Percentiles rank a stretch among this genome's conserved stretches.
These are phyloP conservation scores for Cabera pusaria DNA, from an alignment of 2,888 invertebrate genomes.

Conservation along the genomic window DNA sequence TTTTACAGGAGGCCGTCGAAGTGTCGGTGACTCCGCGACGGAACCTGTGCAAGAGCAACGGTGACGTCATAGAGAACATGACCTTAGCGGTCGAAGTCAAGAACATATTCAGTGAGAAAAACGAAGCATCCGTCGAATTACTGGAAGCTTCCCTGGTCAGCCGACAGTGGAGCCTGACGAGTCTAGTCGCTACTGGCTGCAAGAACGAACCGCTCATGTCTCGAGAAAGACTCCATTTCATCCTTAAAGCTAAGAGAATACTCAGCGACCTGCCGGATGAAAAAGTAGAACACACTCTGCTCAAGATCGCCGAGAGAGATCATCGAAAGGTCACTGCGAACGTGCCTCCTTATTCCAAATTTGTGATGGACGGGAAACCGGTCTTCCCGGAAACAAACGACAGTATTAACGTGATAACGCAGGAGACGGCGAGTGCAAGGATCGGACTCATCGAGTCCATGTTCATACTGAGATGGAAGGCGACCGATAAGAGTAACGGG, in stretches of 20 bases:
- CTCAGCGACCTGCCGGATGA: constrained; percentile 43
- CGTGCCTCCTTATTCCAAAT: constrained; percentile 57
- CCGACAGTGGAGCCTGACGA: constrained; percentile 82
- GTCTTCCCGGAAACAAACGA: constrained; percentile 52
- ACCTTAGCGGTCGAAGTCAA: constrained; percentile 87
- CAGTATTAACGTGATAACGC: constrained; percentile 24
- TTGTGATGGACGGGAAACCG: constrained; percentile 54
- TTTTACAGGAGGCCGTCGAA: constrained; percentile 79
- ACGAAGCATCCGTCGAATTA: constrained; percentile 82
- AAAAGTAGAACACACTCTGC: constrained; percentile 54
- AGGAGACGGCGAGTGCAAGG: constrained; percentile 30
- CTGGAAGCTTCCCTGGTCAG: constrained; percentile 85
- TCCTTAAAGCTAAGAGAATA: constrained; percentile 62
- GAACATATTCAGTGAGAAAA: constrained; percentile 86
- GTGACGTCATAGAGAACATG: constrained; percentile 79
- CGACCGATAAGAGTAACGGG: constrained; percentile 80
- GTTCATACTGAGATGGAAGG: constrained; percentile 80
- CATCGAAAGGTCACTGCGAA: constrained; percentile 36
- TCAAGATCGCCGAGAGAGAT: constrained; percentile 59
- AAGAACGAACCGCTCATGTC: constrained; percentile 50
- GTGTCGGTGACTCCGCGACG: constrained; percentile 80
- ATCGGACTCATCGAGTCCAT: constrained; percentile 70
- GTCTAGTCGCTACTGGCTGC: constrained; percentile 56
- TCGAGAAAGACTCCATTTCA: constrained; percentile 67
- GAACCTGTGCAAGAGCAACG: constrained; percentile 63